phyloP scores from a whole-genome alignment of 2,113 vertebrate species.

The Pampusana beccarii region DNA sequence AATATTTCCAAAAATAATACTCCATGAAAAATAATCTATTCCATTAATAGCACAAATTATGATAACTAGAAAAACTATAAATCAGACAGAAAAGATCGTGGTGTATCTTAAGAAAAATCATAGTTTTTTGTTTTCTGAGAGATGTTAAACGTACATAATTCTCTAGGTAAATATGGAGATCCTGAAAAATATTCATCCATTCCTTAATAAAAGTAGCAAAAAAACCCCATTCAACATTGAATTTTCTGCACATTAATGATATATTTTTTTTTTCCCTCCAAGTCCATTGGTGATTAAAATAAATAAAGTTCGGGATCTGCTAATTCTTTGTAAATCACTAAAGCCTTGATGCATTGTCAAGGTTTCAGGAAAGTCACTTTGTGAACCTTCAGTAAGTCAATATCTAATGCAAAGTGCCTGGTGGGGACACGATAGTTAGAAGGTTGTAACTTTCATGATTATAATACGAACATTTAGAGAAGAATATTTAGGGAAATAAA shows the following conservation, averaged over 20 bases:
- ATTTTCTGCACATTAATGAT: not conserved
- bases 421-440: not conserved
- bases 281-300: not conserved
- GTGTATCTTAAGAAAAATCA: not conserved
- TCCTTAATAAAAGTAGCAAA: not conserved
- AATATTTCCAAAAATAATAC: slow-evolving; percentile 20
- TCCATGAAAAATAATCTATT: not conserved
- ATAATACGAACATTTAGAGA: not conserved
- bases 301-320: not conserved
- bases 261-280: not conserved
- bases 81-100: not conserved
- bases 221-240: accelerated
- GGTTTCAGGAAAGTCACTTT: not conserved
- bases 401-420: not conserved
- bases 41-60: not conserved
- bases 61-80: not conserved
- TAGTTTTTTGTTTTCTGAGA: not conserved
- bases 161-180: not conserved
- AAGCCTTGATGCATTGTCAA: not conserved
- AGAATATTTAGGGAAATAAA: not conserved
- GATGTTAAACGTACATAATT: not conserved
- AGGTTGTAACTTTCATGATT: not conserved
- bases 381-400: not conserved
- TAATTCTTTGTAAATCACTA: not conserved
- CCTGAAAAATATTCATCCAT: not conserved